Evolutionary conservation across 2,797 vertebrate genomes (phyloP), one percentile per base, ranked within the genome.

Genomic region (Mionectes olivaceus): DNA sequence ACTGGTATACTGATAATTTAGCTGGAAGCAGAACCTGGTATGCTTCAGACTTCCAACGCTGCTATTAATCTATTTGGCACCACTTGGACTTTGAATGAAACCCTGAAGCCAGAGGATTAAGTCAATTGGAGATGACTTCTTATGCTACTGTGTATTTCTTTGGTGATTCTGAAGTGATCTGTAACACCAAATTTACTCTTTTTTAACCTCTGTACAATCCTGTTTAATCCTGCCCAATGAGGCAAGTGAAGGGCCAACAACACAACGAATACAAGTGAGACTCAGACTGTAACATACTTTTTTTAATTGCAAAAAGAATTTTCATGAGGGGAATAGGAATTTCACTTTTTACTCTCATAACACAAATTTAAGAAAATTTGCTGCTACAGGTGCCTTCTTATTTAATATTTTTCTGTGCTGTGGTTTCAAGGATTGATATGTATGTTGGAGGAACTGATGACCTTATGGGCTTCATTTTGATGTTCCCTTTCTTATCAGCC

Each of bases 401-500:
- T 52, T 63, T 83, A 85, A 63, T 12, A 5, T 3, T 57, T 76
- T 64, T 83, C 30, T 88, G 70, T 90, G 19, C 22, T 91, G 83
- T 95, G 46, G 5, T 87, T 95, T 94, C 83, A 69, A 99, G 99
- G 98, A 98, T 99, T 96, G 98, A 99, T 97, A 99, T 98, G 98
- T 99, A 98, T 83, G 90, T 98, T 41, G 99, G 99, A 84, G 99
- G 98, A 79, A 83, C 97, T 7, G 96, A 96, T 7, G 99, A 99
- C 68, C 97, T 99, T 32, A 98, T 99, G 98, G 98, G 97, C 14
- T 94, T 99, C 95, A 94, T 99, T 2, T 90, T 99, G 83, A 12
- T 76, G 0, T 92, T 98, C 59, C 96, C 96, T 23, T 99, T 99
- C 89, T 71, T 90, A n/a, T 87, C 97, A 0, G 64, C 95, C 2